Conservation (phyloP, 2,888 invertebrate species). For the Caenorhabditis japonica region DNA sequence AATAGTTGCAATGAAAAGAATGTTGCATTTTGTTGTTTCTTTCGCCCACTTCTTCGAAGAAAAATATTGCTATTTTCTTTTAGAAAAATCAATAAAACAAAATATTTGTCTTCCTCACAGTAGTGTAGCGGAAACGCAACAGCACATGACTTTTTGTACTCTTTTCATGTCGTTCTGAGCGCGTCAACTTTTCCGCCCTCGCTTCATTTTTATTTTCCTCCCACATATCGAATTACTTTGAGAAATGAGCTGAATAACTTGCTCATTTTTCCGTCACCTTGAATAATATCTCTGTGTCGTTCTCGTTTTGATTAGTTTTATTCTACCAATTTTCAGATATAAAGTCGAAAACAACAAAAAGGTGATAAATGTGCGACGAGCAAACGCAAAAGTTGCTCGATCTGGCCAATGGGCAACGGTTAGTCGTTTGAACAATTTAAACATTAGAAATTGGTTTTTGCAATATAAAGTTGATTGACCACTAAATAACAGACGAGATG, state of each 20-base stretch:
- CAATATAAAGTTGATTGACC: no score
- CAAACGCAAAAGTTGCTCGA: slow-evolving; percentile 53
- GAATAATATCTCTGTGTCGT: slow-evolving; percentile 4
- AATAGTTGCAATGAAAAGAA: no score
- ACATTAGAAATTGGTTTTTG: not conserved
- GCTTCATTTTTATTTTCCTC: slow-evolving; percentile 12
- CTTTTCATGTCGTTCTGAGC: no score
- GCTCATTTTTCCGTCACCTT: slow-evolving; percentile 5
- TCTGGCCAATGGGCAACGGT: slow-evolving; percentile 50
- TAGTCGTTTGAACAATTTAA: slow-evolving; percentile 1
- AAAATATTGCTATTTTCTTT: no score
- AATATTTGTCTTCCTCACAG: no score
- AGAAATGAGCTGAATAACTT: no score
- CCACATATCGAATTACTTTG: slow-evolving; percentile 40
- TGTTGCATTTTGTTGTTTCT: no score
- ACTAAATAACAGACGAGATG: no score
- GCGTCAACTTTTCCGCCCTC: not conserved
- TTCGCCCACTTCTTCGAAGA: no score
- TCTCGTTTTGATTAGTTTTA: not conserved
- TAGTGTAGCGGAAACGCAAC: no score
- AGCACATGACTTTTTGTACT: no score
- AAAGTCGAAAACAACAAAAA: not conserved
- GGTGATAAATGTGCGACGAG: slow-evolving; percentile 57
- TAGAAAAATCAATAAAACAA: no score
- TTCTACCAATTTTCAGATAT: not conserved